These are phyloP conservation scores for Brachionus calyciflorus DNA, from an alignment of 1,140 invertebrate species.

Conservation along the genomic window DNA sequence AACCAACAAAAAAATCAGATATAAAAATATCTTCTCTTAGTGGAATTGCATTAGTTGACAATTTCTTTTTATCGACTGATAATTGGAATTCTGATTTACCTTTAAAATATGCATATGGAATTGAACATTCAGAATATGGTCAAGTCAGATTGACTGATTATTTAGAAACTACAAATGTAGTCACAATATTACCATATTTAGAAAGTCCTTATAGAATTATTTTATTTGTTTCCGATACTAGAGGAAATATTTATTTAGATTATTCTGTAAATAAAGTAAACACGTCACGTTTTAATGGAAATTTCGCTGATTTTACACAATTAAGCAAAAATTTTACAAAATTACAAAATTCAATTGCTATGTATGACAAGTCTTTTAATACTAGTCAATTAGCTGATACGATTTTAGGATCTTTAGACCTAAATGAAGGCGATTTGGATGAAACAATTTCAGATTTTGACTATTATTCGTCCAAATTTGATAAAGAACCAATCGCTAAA, in stretches of 20 bases:
- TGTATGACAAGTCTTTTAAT: slow-evolving; percentile 11
- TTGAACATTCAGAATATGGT: not conserved
- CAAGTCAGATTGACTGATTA: slow-evolving; percentile 2
- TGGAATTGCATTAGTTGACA: not conserved
- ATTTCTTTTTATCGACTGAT: slow-evolving; percentile 11
- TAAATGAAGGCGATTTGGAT: not conserved
- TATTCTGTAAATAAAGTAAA: not conserved
- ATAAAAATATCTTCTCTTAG: not conserved
- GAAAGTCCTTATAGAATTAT: not conserved
- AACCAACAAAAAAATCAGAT: not conserved
- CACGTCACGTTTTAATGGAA: not conserved
- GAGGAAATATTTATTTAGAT: not conserved
- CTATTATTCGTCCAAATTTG: slow-evolving; percentile 14
- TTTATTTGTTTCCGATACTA: not conserved
- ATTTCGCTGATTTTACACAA: not conserved
- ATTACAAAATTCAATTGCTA: not conserved
- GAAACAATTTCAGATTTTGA: not conserved
- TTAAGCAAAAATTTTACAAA: not conserved
- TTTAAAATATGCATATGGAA: slow-evolving; percentile 7
- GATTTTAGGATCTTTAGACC: not conserved
- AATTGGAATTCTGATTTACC: slow-evolving; percentile 15
- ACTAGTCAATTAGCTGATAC: not conserved
- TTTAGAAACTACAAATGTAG: not conserved
- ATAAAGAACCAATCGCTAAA: not conserved
- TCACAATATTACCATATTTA: not conserved